Percentiles rank a stretch among this genome's conserved stretches.
Evolutionary conservation across 92 coral and sea anemone species (phyloP).

Genomic region (Chrysogorgia sp.): DNA sequence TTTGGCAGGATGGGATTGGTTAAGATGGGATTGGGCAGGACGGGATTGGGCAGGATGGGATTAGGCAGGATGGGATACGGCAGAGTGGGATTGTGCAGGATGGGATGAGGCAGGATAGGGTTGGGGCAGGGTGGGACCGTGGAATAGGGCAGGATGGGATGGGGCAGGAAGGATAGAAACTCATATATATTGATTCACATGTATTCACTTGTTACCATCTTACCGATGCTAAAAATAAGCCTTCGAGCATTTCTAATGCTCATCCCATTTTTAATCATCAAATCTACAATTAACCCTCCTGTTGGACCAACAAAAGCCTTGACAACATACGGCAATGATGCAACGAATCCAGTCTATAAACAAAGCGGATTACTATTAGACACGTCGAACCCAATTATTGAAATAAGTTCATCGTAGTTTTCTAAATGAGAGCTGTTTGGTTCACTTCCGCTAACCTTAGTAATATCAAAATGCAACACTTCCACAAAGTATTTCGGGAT

Average conservation of each 20-base stretch:
- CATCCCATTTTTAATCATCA: constrained; percentile 92
- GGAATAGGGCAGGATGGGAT: too few relatives aligned
- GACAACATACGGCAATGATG: constrained; percentile 90
- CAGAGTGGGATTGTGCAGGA: too few relatives aligned
- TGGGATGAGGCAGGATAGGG: too few relatives aligned
- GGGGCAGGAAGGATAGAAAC: too few relatives aligned
- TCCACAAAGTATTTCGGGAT: constrained; percentile 95
- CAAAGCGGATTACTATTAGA: not conserved
- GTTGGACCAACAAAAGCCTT: constrained; percentile 96
- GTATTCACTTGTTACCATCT: too few relatives aligned
- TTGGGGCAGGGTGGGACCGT: too few relatives aligned
- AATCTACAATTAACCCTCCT: constrained; percentile 94
- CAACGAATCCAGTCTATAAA: constrained; percentile 97
- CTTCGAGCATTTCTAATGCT: constrained; percentile 85
- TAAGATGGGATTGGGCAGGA: too few relatives aligned
- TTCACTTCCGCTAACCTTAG: constrained; percentile 97
- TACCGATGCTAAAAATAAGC: constrained; percentile 89
- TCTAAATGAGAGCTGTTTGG: not conserved
- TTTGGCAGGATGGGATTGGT: too few relatives aligned
- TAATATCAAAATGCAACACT: constrained; percentile 91
- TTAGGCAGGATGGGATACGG: too few relatives aligned
- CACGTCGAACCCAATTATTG: too few relatives aligned
- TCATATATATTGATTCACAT: too few relatives aligned
- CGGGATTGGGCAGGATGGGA: too few relatives aligned
- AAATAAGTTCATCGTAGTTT: not conserved